Evolutionary conservation across 2,888 invertebrate genomes (phyloP), one percentile per base, ranked within the genome.

Genomic region (Dorcus hopei): DNA sequence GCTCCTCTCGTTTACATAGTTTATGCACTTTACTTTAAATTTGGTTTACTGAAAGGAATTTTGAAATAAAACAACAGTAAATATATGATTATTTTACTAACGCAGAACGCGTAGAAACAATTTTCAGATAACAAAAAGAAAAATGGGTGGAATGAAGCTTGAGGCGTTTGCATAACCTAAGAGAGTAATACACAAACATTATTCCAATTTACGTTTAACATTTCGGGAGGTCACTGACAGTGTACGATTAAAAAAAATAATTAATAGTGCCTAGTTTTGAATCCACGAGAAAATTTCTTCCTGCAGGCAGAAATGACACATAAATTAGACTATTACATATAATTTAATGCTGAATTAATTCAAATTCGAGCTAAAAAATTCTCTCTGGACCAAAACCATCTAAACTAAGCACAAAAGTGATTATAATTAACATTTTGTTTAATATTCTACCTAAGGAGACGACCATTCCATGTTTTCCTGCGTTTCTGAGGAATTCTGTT

Each of bases 391-490:
- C 45, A 59, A 59, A 49, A 53, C 53, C 54, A 49, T 42, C 54
- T 53, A 54, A 58, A 58, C 54, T 58, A 58, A 54, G 54, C 45
- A 16, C 16, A 53, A 59, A 59, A 54, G 55, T 52, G 55, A 55
- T 43, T 43, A 49, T 59, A 54, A 48, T 49, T 45, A 52, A 23
- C 56, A 52, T 52, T 43, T 52, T 42, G 54, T 54, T 33, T 19
- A 45, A 43, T 26, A 33, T 33, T 58, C 50, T 54, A 48, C 54
- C 55, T 49, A 59, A 54, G n/a, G 54, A 51, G 59, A 49, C 49
- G 64, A 61, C 62, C 66, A 66, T 53, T 66, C 66, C 66, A 66
- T 66, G 38, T 66, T 66, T 49, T 64, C 62, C 8, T 50, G 57
- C 9, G 61, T 52, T 52, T 62, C 61, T 33, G 65, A 54, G 42